A percentile compares a stretch with the other conserved stretches of the same genome.
These are phyloP conservation scores for Accipiter cooperii DNA, from an alignment of 2,113 vertebrate species.

Conservation along the genomic window DNA sequence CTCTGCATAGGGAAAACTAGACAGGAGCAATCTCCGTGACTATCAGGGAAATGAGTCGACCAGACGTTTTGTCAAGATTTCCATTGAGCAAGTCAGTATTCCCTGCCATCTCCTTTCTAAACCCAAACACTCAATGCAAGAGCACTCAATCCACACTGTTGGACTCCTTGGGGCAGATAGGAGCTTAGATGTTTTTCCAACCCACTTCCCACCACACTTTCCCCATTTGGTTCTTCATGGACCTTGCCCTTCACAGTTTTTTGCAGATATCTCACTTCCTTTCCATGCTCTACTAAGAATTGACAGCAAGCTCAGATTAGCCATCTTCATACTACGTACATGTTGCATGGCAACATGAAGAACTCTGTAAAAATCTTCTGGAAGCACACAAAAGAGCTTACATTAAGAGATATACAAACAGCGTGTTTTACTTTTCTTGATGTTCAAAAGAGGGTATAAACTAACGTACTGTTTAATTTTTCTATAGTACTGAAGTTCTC, in stretches of 20 bases:
- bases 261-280: neutral
- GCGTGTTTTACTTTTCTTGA: neutral
- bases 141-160: neutral
- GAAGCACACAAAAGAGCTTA: neutral
- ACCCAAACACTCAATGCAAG: neutral
- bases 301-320: neutral
- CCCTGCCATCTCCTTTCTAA: neutral
- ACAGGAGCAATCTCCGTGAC: neutral
- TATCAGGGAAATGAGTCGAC: neutral
- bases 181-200: neutral
- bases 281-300: neutral
- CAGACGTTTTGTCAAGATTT: neutral
- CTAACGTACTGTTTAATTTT: neutral
- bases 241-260: neutral
- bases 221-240: neutral
- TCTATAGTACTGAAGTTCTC: neutral
- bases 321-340: rapidly evolving
- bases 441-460: neutral
- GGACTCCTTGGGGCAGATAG: neutral
- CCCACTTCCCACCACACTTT: neutral
- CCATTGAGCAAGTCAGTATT: neutral
- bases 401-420: neutral
- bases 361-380: neutral
- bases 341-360: neutral
- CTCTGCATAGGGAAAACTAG: neutral